These are phyloP conservation scores for Hemicordylus capensis DNA, from an alignment of 2,113 vertebrate species.

Conservation along the genomic window DNA sequence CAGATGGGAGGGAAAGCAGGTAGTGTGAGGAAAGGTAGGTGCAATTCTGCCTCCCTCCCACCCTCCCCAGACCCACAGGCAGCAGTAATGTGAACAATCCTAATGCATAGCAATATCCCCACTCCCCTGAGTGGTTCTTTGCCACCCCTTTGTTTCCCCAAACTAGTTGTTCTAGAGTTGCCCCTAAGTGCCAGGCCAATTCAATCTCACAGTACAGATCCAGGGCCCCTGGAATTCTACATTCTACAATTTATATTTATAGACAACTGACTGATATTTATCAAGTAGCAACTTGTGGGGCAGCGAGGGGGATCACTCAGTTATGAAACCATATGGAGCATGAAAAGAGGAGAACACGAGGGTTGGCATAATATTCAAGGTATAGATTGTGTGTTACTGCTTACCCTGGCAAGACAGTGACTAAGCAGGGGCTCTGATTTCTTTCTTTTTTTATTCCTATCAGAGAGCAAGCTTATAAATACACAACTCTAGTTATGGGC, in stretches of 20 bases:
- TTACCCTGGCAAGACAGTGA: background rate
- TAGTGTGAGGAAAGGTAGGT: too few species aligned
- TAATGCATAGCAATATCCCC: too few species aligned
- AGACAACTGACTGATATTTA: background rate
- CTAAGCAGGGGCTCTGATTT: background rate
- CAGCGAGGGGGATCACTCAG: background rate
- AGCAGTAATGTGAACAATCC: too few species aligned
- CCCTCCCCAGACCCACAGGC: too few species aligned
- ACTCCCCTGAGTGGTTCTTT: too few species aligned
- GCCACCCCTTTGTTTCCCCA: too few species aligned
- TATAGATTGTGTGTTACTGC: background rate
- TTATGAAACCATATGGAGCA: background rate
- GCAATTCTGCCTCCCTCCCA: too few species aligned
- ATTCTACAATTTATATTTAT: background rate
- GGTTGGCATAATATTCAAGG: background rate
- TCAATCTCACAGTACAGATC: too few species aligned
- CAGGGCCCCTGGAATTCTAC: too few species aligned
- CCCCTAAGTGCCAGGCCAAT: too few species aligned
- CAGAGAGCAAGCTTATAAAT: background rate
- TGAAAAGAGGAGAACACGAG: background rate
- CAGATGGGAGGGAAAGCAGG: too few species aligned
- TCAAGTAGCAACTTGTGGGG: background rate
- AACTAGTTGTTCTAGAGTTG: too few species aligned
- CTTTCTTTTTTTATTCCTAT: background rate
- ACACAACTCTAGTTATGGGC: background rate